Evolutionary conservation across 2,113 vertebrate species (phyloP), one percentile per base, ranked within the genome.

Genomic region (Corvus moneduloides): DNA sequence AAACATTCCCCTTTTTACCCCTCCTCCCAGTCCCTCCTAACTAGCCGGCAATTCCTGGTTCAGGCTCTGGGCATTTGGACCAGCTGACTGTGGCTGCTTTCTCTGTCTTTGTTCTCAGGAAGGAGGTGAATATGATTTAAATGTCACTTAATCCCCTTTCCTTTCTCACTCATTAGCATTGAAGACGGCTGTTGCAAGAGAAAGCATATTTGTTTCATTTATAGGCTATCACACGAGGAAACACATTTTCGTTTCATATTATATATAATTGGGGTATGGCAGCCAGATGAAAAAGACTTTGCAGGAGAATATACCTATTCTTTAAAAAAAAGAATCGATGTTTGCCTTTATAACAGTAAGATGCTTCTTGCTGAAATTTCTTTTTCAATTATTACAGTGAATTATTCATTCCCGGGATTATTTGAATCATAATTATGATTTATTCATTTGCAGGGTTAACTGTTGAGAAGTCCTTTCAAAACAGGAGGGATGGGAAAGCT

Each of bases 331-430:
- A 55, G 51, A 37, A 59, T 28, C 10, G 3, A 2, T 83, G 69
- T 90, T 95, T 95, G 78, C 76, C 35, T 90, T 92, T 63, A 11
- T 63, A 33, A 72, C 64, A 86, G 75, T 91, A 84, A 85, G 80
- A 91, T 51, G 63, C 35, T 81, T 78, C 86, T 74, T 86, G 43
- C 44, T 32, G 83, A 83, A 55, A 72, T 43, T 77, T 51, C 17
- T 83, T 91, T 91, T 90, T 67, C 94, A 83, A 28, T 93, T 85
- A 71, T 80, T 78, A 75, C 10, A 64, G 84, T 93, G 68, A 96
- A 93, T 95, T 91, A 95, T 92, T 94, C 49, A 94, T 95, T 95
- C n/a, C 24, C 3, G 10, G 16, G 71, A 64, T 84, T 93, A 62
- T 90, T 94, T 78, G 56, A 88, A 94, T 90, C 19, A 68, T 62